phyloP scores from a whole-genome alignment of 2,888 invertebrate genomes.

The Laothoe populi region DNA sequence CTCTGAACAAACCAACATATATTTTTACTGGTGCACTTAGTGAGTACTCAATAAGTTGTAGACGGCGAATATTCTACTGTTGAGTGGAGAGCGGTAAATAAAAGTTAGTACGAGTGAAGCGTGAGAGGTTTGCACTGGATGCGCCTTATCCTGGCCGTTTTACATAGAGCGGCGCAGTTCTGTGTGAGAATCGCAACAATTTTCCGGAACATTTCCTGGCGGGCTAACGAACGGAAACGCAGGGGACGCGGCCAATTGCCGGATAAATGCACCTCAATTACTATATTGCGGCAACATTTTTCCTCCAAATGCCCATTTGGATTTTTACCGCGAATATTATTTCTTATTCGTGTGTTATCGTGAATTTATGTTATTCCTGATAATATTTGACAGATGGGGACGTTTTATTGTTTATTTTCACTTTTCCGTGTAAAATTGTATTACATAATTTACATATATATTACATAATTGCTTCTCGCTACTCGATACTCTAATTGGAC shows the following conservation, averaged over 20 bases:
- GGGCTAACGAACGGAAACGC: slow-evolving; percentile 80
- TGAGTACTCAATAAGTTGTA: slow-evolving; percentile 20
- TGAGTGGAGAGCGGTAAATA: slow-evolving; percentile 25
- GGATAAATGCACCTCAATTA: slow-evolving; percentile 81
- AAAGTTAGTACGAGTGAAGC: slow-evolving; percentile 36
- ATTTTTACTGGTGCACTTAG: slow-evolving; percentile 3
- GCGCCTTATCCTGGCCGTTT: slow-evolving; percentile 53
- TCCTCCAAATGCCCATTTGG: slow-evolving; percentile 66
- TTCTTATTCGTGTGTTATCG: slow-evolving; percentile 17
- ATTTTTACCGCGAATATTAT: slow-evolving; percentile 39
- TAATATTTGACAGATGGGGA: slow-evolving; percentile 3
- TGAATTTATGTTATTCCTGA: background rate
- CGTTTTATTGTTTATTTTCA: background rate
- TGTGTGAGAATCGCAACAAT: slow-evolving; percentile 74
- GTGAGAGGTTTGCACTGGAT: slow-evolving; percentile 35
- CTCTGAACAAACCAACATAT: background rate
- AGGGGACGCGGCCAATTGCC: slow-evolving; percentile 78
- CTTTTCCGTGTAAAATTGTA: too few species aligned
- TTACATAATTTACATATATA: too few species aligned
- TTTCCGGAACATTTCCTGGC: slow-evolving; percentile 79
- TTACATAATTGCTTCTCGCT: too few species aligned
- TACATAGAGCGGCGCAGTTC: slow-evolving; percentile 60
- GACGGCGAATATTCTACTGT: slow-evolving; percentile 3
- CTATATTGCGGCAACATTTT: slow-evolving; percentile 78
- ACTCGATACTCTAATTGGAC: too few species aligned